phyloP scores from a whole-genome alignment of 2,888 invertebrate species.

The Archaeoteleia sp. region DNA sequence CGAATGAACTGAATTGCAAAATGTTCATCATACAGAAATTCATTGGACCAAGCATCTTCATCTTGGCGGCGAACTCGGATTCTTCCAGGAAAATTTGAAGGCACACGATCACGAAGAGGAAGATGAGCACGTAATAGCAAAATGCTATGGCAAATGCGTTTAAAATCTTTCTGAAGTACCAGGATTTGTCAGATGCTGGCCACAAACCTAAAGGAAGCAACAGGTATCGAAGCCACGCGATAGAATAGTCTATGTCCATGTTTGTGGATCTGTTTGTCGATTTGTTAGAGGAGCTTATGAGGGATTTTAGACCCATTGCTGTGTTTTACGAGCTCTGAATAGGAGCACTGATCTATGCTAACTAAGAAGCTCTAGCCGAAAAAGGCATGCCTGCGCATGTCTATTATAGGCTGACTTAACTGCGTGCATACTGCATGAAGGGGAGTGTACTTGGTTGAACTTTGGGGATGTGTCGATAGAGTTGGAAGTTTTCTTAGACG shows the following conservation, averaged over 20 bases:
- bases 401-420: too few species aligned
- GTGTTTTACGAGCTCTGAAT: too few species aligned
- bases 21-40: constrained; percentile 61
- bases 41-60: constrained; percentile 60
- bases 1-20: constrained; percentile 57
- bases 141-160: background rate
- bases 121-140: background rate
- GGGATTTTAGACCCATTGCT: too few species aligned
- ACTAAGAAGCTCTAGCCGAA: too few species aligned
- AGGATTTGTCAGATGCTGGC: background rate
- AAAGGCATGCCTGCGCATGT: too few species aligned
- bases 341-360: too few species aligned
- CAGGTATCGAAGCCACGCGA: background rate
- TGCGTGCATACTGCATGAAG: too few species aligned
- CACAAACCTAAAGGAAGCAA: background rate
- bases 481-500: too few species aligned
- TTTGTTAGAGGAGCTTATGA: too few species aligned
- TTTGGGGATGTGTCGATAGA: too few species aligned
- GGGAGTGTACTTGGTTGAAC: too few species aligned
- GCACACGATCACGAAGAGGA: background rate
- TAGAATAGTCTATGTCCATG: background rate
- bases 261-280: background rate
- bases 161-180: background rate
- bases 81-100: background rate
- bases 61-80: background rate